Base-by-base conservation (phyloP, 2,113 vertebrate genomes). In the Grammomys surdaster region DNA sequence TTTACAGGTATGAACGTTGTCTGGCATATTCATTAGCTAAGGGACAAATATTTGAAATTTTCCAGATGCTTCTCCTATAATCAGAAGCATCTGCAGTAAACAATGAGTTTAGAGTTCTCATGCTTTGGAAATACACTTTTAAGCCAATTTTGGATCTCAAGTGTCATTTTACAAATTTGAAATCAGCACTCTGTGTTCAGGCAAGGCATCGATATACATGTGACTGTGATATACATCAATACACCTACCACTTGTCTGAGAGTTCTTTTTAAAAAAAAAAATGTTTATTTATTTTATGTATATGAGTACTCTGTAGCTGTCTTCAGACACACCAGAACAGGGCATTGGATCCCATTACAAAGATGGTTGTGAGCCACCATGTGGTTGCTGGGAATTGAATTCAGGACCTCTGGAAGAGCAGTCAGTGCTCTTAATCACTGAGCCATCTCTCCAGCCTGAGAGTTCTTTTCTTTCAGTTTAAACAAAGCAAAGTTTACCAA, bases 31-130 rank as follows among this genome's bases (percentile, higher is more conserved):
- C 87, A 82, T 81, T 84, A 88, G 58, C 40, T 82, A 85, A 48
- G 8, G 67, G 36, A 40, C 14, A 95, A 85, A 28, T 89, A 84
- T 94, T 78, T 95, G 86, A 92, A 95, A 95, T 75, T 94, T 89
- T 96, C n/a, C 43, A 96, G 90, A 75, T 75, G 70, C 60, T 89
- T 81, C 36, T 92, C 81, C 26, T 81, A 5, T 80, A 67, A 58
- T 69, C 60, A 36, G 46, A 12, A 63, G 51, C 40, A 90, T 13
- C 12, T 95, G 77, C 90, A 82, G 63, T 75, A 90, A 67, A 77
- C 9, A n/a, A 84, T 13, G 33, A 92, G 77, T 88, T 90, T 92
- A 80, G 20, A 19, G 72, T 43, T 91, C 58, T 14, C 17, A 73
- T 11, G 80, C 4, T 92, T 94, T 86, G 20, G 31, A 28, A 93